A percentile compares a stretch with the other conserved stretches of the same genome.
phyloP scores from a whole-genome alignment of 2,797 vertebrate species.

The Paguma larvata region DNA sequence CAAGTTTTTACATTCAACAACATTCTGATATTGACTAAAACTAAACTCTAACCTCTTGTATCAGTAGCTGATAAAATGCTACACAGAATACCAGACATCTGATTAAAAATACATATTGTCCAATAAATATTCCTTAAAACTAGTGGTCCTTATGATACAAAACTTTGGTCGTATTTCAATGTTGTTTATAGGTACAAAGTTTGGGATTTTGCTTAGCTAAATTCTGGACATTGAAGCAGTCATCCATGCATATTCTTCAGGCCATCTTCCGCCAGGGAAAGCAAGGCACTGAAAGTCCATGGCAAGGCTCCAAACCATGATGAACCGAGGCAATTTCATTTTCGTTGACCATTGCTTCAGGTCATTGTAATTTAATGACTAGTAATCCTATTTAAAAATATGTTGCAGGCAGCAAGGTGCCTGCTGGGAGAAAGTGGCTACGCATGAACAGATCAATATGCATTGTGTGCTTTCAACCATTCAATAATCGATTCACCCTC shows the following conservation, averaged over 20 bases:
- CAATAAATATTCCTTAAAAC: constrained; percentile 66
- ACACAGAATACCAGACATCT: not conserved
- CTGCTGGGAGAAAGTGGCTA: constrained; percentile 87
- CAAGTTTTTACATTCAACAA: not conserved
- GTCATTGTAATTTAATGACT: constrained; percentile 89
- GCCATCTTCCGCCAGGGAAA: constrained; percentile 77
- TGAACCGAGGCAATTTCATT: constrained; percentile 85
- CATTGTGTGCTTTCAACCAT: constrained; percentile 87
- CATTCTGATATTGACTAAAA: constrained; percentile 43
- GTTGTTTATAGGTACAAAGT: constrained; percentile 66
- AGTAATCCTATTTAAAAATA: constrained; percentile 88
- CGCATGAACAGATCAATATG: constrained; percentile 88
- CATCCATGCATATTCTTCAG: constrained; percentile 74
- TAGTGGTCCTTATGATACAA: constrained; percentile 46
- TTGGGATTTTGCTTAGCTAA: constrained; percentile 73
- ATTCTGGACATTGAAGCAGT: constrained; percentile 76
- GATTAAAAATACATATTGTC: constrained; percentile 27
- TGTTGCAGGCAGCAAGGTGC: constrained; percentile 82
- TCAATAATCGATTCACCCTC: constrained; percentile 90
- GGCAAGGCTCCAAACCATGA: constrained; percentile 84
- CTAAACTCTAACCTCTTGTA: not conserved
- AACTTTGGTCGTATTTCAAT: constrained; percentile 57
- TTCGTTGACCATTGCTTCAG: constrained; percentile 86
- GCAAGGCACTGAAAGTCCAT: constrained; percentile 60
- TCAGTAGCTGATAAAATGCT: not conserved